phyloP scores from a whole-genome alignment of 2,797 vertebrate genomes.

The Propithecus deckenii region DNA sequence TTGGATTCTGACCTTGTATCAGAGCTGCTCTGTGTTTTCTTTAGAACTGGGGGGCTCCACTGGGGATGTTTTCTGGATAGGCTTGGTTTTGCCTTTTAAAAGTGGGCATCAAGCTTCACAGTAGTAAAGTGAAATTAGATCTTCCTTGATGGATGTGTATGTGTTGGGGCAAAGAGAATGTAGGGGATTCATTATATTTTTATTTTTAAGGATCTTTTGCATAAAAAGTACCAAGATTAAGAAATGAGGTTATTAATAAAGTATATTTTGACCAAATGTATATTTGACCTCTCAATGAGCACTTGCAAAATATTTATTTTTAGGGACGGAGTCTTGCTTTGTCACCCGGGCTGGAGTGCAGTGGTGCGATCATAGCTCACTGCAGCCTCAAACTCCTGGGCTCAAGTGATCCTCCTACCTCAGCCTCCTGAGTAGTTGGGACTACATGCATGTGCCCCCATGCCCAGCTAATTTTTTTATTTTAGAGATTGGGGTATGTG shows the following conservation, averaged over 20 bases:
- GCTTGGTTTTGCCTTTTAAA: conserved; percentile 17
- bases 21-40: neutral
- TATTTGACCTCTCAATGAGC: neutral
- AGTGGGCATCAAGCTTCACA: neutral
- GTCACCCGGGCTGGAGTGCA: neutral
- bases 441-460: neutral
- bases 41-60: neutral
- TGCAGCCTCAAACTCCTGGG: neutral
- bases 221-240: neutral
- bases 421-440: neutral
- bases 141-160: neutral
- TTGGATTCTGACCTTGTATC: neutral
- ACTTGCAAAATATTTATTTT: neutral
- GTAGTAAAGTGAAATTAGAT: neutral
- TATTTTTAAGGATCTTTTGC: neutral
- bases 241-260: neutral
- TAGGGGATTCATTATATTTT: neutral
- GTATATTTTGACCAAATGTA: neutral
- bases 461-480: neutral
- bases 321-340: neutral
- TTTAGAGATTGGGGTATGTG: neutral
- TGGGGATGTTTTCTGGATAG: neutral
- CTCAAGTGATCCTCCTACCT: neutral
- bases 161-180: neutral
- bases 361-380: neutral